Evolutionary conservation across 2,797 vertebrate genomes (phyloP).

Genomic region (Hapalemur alaotrensis): DNA sequence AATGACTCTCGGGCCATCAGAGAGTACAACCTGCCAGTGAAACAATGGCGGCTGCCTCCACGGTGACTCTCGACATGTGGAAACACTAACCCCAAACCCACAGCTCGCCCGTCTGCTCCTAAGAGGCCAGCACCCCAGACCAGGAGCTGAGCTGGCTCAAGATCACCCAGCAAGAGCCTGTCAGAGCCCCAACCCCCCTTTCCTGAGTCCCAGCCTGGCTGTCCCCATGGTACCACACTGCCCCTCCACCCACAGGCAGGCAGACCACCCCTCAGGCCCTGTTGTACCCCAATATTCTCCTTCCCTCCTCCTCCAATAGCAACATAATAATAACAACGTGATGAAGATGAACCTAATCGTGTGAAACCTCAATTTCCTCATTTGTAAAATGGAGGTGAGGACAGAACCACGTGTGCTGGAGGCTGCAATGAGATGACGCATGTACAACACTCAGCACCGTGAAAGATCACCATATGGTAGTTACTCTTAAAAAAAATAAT

Average conservation of each 20-base stretch:
- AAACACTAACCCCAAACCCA: background rate
- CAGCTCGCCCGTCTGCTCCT: background rate
- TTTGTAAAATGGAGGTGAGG: background rate
- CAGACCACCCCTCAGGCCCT: background rate
- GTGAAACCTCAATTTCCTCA: background rate
- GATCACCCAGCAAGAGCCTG: background rate
- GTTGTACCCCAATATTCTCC: background rate
- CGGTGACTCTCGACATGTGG: accelerated
- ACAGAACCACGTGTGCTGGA: background rate
- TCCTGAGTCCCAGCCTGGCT: background rate
- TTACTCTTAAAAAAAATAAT: background rate
- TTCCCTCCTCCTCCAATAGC: background rate
- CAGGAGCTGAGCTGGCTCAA: background rate
- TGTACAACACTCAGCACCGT: background rate
- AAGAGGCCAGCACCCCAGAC: background rate
- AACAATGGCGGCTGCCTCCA: accelerated
- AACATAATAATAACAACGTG: background rate
- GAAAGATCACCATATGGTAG: background rate
- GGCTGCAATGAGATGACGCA: background rate
- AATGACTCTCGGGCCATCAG: background rate
- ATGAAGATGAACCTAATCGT: background rate
- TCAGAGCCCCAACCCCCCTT: background rate
- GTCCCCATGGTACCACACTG: background rate
- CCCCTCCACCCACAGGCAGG: background rate
- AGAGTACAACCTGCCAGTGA: background rate